These are phyloP conservation scores for Homarus americanus DNA, from an alignment of 1,140 invertebrate genomes.

Conservation along the genomic window DNA sequence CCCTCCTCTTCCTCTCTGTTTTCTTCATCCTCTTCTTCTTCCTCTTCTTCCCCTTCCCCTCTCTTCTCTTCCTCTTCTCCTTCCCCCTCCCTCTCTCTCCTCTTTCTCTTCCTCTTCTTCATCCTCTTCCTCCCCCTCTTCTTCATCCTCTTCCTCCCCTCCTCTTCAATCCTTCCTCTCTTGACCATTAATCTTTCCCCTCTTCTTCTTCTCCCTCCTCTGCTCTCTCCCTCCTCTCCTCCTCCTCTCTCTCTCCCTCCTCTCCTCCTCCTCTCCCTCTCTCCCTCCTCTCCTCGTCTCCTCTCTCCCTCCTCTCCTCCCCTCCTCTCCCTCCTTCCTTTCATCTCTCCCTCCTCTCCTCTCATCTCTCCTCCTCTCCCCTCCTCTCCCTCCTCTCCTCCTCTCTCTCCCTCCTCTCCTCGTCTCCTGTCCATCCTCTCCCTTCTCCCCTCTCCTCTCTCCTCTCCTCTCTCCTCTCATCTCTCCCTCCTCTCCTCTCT, in stretches of 20 bases:
- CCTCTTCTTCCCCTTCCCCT: not conserved
- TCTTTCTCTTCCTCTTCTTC: not conserved
- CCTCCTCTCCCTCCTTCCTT: too few species aligned
- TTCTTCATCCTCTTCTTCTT: too few species aligned
- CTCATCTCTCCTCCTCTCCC: not conserved
- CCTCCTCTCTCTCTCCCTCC: not conserved
- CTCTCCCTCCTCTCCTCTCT: constrained; percentile 7
- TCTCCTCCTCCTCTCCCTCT: not conserved
- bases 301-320: too few species aligned
- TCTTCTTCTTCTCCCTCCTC: not conserved
- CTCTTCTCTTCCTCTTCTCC: not conserved
- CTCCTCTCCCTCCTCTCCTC: constrained; percentile 8
- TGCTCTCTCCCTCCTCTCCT: not conserved
- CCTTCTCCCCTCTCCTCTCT: constrained; percentile 10
- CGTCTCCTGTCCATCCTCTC: too few species aligned
- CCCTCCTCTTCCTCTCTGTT: too few species aligned
- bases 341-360: too few species aligned
- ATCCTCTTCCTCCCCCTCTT: too few species aligned
- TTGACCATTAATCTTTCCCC: not conserved
- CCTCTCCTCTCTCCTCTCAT: not conserved
- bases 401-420: too few species aligned
- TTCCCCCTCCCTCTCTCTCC: not conserved
- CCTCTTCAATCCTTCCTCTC: too few species aligned
- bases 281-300: not conserved
- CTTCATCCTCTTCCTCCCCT: too few species aligned